A percentile compares a stretch with the other conserved stretches of the same genome.
Evolutionary conservation across 2,888 invertebrate species (phyloP).

Genomic region (Clivina fossor): DNA sequence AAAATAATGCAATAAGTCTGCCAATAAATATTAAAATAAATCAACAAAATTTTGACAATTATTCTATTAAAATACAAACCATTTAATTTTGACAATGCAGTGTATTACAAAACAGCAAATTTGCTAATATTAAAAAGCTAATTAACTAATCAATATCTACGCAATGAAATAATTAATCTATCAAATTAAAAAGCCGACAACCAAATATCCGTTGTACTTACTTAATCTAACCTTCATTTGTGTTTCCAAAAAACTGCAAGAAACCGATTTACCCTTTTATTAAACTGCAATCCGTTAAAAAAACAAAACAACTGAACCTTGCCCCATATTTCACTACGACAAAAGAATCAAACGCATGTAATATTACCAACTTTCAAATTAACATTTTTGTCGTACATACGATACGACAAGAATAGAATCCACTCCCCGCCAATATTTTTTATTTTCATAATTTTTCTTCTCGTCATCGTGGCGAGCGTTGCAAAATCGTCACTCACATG

Average conservation of each 20-base stretch:
- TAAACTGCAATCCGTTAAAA: background rate
- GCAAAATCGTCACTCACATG: too few species aligned
- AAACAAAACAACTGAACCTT: constrained; percentile 16
- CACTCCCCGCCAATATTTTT: constrained; percentile 22
- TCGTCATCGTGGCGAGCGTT: constrained; percentile 5
- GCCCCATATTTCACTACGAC: constrained; percentile 19
- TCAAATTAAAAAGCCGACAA: background rate
- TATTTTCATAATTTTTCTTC: constrained; percentile 7
- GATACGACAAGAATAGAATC: too few species aligned
- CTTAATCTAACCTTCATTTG: constrained; percentile 3
- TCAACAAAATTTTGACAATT: background rate
- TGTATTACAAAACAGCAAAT: too few species aligned
- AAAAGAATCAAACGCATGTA: constrained; percentile 18
- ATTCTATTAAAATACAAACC: background rate
- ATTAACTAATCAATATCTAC: too few species aligned
- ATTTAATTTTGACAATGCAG: background rate
- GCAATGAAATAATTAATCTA: too few species aligned
- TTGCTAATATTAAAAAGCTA: too few species aligned
- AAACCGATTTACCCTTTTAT: constrained; percentile 11
- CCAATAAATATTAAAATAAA: background rate
- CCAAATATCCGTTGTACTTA: constrained; percentile 20
- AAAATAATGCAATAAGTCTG: too few species aligned
- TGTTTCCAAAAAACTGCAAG: constrained; percentile 10
- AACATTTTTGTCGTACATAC: constrained; percentile 12
- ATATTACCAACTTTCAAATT: constrained; percentile 25